phyloP scores from a whole-genome alignment of 2,888 invertebrate genomes.

The Trisateles emortualis region DNA sequence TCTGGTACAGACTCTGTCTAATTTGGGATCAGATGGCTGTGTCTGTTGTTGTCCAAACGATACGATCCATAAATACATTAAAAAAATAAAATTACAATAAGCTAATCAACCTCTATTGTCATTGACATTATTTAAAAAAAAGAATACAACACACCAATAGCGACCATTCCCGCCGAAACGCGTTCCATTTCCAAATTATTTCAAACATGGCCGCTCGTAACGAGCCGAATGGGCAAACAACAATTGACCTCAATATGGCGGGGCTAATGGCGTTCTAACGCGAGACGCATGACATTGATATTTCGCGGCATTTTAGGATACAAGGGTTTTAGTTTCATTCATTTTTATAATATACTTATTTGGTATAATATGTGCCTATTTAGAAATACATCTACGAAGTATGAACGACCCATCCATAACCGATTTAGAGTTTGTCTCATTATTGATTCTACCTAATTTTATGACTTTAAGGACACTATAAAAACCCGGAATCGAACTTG shows the following conservation, averaged over 20 bases:
- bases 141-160: conserved; percentile 36
- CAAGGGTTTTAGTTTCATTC: conserved; percentile 14
- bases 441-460: too few species aligned
- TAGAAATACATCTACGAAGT: too few species aligned
- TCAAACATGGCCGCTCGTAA: conserved; percentile 51
- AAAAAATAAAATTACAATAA: neutral
- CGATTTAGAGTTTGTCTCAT: too few species aligned
- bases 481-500: too few species aligned
- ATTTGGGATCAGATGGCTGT: too few species aligned
- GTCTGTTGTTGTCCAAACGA: too few species aligned
- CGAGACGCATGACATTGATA: conserved; percentile 43
- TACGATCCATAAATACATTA: neutral
- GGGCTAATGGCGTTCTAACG: conserved; percentile 41
- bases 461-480: too few species aligned
- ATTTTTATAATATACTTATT: too few species aligned
- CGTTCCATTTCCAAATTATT: conserved; percentile 56
- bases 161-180: conserved; percentile 43
- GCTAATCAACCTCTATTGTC: neutral
- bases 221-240: conserved; percentile 58
- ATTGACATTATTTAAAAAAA: conserved; percentile 16
- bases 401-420: too few species aligned
- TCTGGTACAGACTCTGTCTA: too few species aligned
- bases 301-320: conserved; percentile 29
- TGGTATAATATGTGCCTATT: too few species aligned
- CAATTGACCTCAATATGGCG: conserved; percentile 61